A percentile compares a stretch with the other conserved stretches of the same genome.
Evolutionary conservation across 2,797 vertebrate genomes (phyloP).

Genomic region (Melanotaenia boesemani): DNA sequence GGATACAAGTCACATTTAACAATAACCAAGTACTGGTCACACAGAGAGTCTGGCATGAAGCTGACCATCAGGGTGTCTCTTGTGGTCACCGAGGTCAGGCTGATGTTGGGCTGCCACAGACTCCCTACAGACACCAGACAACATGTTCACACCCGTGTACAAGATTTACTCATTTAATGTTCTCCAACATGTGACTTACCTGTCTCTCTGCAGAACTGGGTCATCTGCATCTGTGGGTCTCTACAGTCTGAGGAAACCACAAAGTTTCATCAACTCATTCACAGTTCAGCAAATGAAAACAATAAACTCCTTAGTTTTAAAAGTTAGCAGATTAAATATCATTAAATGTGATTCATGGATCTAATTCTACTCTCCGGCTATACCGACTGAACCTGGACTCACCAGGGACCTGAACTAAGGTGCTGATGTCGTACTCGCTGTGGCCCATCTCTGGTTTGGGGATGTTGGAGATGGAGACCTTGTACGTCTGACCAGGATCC

Average conservation of each 20-base stretch:
- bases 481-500: constrained; percentile 71
- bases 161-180: not conserved
- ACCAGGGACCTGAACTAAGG: constrained; percentile 64
- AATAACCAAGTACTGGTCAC: constrained; percentile 60
- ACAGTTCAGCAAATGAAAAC: not conserved
- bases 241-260: constrained; percentile 68
- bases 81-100: constrained; percentile 1
- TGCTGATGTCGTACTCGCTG: constrained; percentile 61
- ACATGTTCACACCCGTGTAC: not conserved
- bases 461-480: constrained; percentile 78
- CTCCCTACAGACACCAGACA: constrained; percentile 63
- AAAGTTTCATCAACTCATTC: not conserved
- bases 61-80: constrained; percentile 48
- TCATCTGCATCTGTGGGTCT: constrained; percentile 56
- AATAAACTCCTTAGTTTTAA: not conserved
- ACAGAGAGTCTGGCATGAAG: constrained; percentile 61
- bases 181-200: constrained; percentile 62
- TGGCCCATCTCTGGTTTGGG: constrained; percentile 75
- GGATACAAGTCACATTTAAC: constrained; percentile 20
- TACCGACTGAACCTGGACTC: constrained; percentile 12
- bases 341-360: too few species aligned
- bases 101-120: constrained; percentile 77
- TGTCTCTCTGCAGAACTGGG: constrained; percentile 71
- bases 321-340: too few species aligned
- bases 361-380: too few species aligned